phyloP scores from a whole-genome alignment of 2,113 vertebrate species.

The Neodon shergylaensis region DNA sequence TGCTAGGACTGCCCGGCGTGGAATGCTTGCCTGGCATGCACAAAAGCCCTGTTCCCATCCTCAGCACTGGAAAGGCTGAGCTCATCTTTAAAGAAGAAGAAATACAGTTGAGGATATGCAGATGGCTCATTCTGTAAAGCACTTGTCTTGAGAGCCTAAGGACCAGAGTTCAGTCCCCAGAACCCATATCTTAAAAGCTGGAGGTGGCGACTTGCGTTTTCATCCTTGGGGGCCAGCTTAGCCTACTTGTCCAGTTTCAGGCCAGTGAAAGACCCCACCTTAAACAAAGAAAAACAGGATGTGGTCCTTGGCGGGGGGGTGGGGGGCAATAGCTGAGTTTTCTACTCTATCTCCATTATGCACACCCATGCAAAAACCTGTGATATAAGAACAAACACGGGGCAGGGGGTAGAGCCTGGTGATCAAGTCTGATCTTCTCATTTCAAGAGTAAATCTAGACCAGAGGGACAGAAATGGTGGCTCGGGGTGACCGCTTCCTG shows the following conservation, averaged over 20 bases:
- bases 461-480: background rate
- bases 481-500: fast-evolving
- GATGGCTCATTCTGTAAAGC: too few relatives aligned
- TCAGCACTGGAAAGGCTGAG: background rate
- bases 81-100: background rate
- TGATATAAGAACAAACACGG: background rate
- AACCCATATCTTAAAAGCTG: background rate
- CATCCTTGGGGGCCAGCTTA: background rate
- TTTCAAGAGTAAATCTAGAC: background rate
- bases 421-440: background rate
- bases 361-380: background rate
- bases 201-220: background rate
- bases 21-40: background rate
- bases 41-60: background rate
- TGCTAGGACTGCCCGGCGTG: too few relatives aligned
- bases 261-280: background rate
- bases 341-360: background rate
- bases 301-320: background rate
- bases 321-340: background rate
- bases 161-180: background rate
- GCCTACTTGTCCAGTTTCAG: background rate
- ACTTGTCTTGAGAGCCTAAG: background rate
- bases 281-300: background rate
- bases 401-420: background rate
- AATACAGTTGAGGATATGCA: background rate